Conservation (phyloP, 2,797 vertebrate genomes). For the Thunnus albacares region DNA sequence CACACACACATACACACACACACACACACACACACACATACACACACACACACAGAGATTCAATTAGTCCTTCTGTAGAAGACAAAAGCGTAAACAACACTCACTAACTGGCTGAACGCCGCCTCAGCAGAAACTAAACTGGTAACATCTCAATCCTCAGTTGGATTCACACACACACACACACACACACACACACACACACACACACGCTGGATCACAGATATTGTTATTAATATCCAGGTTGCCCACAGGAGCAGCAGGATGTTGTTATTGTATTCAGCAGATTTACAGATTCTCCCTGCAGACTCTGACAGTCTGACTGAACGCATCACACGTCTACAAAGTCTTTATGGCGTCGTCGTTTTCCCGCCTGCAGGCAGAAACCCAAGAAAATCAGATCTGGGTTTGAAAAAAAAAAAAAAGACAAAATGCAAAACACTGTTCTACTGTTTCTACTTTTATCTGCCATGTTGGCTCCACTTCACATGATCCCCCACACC, state of each 20-base stretch:
- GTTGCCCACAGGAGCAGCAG: conserved; percentile 29
- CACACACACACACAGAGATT: not conserved
- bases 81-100: conserved; percentile 38
- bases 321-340: conserved; percentile 1
- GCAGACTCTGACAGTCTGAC: conserved; percentile 18
- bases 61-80: conserved; percentile 18
- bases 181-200: not conserved
- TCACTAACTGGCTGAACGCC: conserved; percentile 38
- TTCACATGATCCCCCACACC: too few relatives aligned
- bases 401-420: not conserved
- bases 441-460: too few relatives aligned
- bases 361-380: conserved; percentile 35
- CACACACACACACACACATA: too few relatives aligned
- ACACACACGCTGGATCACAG: not conserved
- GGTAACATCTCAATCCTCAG: conserved; percentile 76
- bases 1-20: too few relatives aligned
- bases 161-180: conserved; percentile 74
- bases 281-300: conserved; percentile 19
- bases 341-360: not conserved
- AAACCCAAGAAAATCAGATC: not conserved
- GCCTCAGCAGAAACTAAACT: conserved; percentile 45
- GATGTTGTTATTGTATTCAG: conserved; percentile 27
- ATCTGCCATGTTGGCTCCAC: too few relatives aligned
- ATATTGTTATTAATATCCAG: conserved; percentile 18
- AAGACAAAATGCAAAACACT: not conserved